Percentiles rank a stretch among this genome's conserved stretches.
phyloP scores from a whole-genome alignment of 2,797 vertebrate species.

The Scyliorhinus canicula region DNA sequence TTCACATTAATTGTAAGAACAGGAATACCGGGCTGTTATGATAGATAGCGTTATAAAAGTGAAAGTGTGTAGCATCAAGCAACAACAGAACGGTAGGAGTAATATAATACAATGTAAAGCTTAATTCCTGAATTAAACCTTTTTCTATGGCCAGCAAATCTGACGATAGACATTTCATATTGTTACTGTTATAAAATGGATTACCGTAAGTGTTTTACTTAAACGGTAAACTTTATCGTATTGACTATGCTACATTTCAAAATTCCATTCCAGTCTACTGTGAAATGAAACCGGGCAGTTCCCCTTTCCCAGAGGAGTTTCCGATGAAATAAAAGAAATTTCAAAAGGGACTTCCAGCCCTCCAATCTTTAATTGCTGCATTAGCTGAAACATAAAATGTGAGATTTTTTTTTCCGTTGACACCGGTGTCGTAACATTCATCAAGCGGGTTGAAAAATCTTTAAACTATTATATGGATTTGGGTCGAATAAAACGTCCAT shows the following conservation, averaged over 20 bases:
- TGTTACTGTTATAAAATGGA: neutral
- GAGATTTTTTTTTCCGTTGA: neutral
- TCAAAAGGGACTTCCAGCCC: neutral
- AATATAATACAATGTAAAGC: neutral
- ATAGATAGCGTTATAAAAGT: neutral
- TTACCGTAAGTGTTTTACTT: neutral
- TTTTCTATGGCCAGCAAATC: neutral
- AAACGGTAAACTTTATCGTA: neutral
- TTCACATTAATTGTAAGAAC: neutral
- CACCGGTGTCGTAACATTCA: neutral
- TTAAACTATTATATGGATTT: neutral
- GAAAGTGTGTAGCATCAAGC: no score
- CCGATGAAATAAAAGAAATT: neutral
- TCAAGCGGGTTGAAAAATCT: neutral
- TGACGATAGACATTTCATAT: neutral
- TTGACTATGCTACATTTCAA: neutral
- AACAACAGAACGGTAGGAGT: no score
- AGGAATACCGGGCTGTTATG: neutral
- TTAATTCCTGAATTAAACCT: neutral
- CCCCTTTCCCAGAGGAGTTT: neutral
- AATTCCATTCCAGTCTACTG: neutral
- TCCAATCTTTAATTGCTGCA: neutral
- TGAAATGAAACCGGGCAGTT: neutral
- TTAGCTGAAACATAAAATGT: neutral
- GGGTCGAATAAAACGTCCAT: conserved; percentile 1